Evolutionary conservation across 2,888 invertebrate species (phyloP), one percentile per base, ranked within the genome.

Genomic region (Platerodrilus igneus): DNA sequence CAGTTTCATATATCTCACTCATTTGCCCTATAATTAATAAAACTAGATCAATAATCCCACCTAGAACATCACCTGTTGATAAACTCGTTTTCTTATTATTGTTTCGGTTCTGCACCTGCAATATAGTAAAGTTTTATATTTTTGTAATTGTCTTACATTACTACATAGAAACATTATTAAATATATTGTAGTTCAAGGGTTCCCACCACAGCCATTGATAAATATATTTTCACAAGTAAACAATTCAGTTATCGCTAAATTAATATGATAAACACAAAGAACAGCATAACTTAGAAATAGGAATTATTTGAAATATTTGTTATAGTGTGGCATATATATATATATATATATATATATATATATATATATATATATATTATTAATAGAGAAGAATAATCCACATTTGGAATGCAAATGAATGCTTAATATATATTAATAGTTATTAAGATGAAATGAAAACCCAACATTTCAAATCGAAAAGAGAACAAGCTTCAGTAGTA

Each of bases 11-110:
- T 2, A 56, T 10, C 33, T 58, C 56, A 5, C 51, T 53, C 18
- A 57, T 31, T 11, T 45, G 46, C 17, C 59, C 61, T 26, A 63
- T 51, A 2, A 59, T 32, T 25, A 60, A 59, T 35, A 63, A 47
- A 10, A 58, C 46, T 32, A 56, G 57, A 17, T 28, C 28, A 16
- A 28, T 10, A 9, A 28, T 11, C 2, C 16, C 18, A 7, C 28
- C 28, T 16, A 28, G 9, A 6, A 16, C 10, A 10, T 28, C 28
- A 5, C 28, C n/a, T 5, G 18, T 9, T 9, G 28, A 17, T 5
- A 28, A 28, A 9, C n/a, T n/a, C 28, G 16, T 8, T 4, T 28
- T 9, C 6, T 10, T 18, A 5, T 6, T 19, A 19, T 19, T 6
- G 8, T 8, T 9, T 19, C 21, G 21, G 9, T 21, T 19, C 21